Conservation (phyloP, 2,797 vertebrate genomes). For the Sebastes itinus region DNA sequence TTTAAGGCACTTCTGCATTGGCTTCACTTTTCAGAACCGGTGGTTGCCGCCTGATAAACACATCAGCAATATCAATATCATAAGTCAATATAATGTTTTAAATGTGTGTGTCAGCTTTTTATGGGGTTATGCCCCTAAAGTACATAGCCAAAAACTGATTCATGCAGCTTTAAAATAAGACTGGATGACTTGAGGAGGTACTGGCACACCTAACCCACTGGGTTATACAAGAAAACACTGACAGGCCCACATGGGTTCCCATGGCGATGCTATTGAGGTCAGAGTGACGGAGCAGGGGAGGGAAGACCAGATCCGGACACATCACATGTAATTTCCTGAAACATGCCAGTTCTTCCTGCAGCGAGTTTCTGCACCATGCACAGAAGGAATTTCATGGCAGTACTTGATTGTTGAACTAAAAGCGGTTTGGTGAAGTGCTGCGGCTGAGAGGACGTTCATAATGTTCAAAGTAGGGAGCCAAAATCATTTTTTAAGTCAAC, state of each 20-base stretch:
- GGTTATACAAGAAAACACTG: conserved; percentile 30
- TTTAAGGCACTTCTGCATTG: not conserved
- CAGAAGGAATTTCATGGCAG: not conserved
- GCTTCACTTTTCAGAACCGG: not conserved
- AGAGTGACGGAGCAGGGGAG: not conserved
- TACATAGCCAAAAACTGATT: not conserved
- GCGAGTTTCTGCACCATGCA: not conserved
- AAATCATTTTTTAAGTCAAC: not conserved
- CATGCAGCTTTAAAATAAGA: not conserved
- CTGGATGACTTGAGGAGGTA: not conserved
- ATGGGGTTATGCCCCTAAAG: not conserved
- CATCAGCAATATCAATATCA: not conserved
- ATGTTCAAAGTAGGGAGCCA: not conserved
- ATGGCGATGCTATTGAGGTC: conserved; percentile 17
- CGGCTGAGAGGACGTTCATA: not conserved
- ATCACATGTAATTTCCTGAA: conserved; percentile 51
- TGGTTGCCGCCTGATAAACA: not conserved
- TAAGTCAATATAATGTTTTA: not conserved
- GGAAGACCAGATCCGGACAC: conserved; percentile 35
- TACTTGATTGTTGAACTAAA: not conserved
- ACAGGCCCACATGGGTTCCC: conserved; percentile 26
- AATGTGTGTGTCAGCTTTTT: not conserved
- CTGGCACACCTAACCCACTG: conserved; percentile 8
- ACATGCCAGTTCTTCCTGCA: conserved; percentile 44
- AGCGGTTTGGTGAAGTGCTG: not conserved